phyloP scores from a whole-genome alignment of 2,888 invertebrate genomes.

The Lobophora halterata region DNA sequence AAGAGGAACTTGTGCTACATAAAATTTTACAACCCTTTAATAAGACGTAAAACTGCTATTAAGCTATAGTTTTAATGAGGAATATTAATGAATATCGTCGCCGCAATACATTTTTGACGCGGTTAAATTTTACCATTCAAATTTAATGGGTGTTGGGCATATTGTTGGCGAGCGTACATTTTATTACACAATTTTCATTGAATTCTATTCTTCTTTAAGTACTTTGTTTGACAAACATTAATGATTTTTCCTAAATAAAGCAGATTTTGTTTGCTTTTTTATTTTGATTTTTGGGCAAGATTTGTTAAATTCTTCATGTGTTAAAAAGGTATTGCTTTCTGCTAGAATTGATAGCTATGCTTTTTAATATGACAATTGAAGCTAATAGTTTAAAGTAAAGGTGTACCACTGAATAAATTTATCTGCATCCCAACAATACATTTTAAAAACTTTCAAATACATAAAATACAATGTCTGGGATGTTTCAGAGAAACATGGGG shows the following conservation, averaged over 20 bases:
- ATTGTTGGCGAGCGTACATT: slow-evolving; percentile 6
- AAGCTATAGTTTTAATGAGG: slow-evolving; percentile 63
- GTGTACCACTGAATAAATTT: slow-evolving; percentile 37
- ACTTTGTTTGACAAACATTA: too few species aligned
- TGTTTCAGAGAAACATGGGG: slow-evolving; percentile 22
- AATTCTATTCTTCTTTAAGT: too few species aligned
- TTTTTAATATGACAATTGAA: too few species aligned
- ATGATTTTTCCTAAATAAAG: too few species aligned
- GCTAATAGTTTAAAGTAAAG: too few species aligned
- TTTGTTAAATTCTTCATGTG: too few species aligned
- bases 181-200: too few species aligned
- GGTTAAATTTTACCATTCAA: slow-evolving; percentile 38
- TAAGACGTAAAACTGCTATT: slow-evolving; percentile 72
- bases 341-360: too few species aligned
- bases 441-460: slow-evolving; percentile 23
- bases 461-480: slow-evolving; percentile 26
- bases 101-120: slow-evolving; percentile 59
- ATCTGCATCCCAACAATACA: slow-evolving; percentile 30
- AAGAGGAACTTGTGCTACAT: slow-evolving; percentile 62
- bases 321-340: too few species aligned
- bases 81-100: slow-evolving; percentile 71
- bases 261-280: too few species aligned
- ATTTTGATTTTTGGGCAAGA: too few species aligned
- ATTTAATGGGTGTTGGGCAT: slow-evolving; percentile 16
- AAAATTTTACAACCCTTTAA: slow-evolving; percentile 80